phyloP scores from a whole-genome alignment of 1,140 invertebrate genomes.

The Cyclargus thomasi region DNA sequence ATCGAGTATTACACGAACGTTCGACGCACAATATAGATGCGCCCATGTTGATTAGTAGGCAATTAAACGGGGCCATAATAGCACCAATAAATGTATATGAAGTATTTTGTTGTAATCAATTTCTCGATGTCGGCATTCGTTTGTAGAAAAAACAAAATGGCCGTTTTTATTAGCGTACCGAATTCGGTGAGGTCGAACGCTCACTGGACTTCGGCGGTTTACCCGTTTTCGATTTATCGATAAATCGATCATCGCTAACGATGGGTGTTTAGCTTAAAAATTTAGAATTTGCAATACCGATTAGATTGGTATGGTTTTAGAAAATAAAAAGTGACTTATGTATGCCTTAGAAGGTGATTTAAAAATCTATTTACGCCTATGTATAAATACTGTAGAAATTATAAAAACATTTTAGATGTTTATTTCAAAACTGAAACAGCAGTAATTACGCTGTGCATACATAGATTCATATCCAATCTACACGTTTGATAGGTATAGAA shows the following conservation, averaged over 20 bases:
- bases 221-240: constrained; percentile 12
- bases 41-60: constrained; percentile 14
- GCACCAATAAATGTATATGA: constrained; percentile 16
- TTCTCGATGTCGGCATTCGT: constrained; percentile 10
- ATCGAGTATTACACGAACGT: not conserved
- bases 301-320: not conserved
- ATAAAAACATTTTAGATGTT: too few relatives aligned
- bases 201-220: constrained; percentile 18
- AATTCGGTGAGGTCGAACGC: constrained; percentile 25
- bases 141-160: constrained; percentile 15
- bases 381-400: too few relatives aligned
- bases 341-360: too few relatives aligned
- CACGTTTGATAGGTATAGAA: too few relatives aligned
- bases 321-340: not conserved
- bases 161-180: constrained; percentile 12
- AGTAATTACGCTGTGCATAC: too few relatives aligned
- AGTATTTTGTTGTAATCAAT: constrained; percentile 16
- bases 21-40: constrained; percentile 12
- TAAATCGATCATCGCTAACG: constrained; percentile 1
- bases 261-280: not conserved
- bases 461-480: too few relatives aligned
- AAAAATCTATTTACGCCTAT: too few relatives aligned
- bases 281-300: not conserved
- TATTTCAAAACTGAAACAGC: too few relatives aligned
- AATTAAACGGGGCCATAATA: constrained; percentile 14